Evolutionary conservation across 2,888 invertebrate species (phyloP).

Genomic region (Pseudanteris insignis): DNA sequence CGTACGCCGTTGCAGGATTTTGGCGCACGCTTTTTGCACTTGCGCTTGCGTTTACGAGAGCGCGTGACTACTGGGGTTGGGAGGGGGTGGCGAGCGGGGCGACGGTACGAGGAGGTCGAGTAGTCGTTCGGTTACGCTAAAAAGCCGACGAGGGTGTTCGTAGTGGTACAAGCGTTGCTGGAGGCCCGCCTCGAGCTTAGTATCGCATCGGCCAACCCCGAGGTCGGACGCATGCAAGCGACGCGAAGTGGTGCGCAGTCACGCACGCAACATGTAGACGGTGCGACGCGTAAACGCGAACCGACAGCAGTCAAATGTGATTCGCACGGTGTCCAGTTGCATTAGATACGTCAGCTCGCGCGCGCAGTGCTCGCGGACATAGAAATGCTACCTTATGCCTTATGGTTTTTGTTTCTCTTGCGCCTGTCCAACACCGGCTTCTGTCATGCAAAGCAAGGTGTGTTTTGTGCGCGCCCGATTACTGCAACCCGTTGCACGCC

Average conservation of each 20-base stretch:
- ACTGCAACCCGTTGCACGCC: no score
- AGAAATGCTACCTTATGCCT: slow-evolving; percentile 49
- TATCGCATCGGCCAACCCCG: slow-evolving; percentile 55
- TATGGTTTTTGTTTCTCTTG: slow-evolving; percentile 55
- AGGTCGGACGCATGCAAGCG: slow-evolving; percentile 48
- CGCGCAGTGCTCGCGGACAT: slow-evolving; percentile 28
- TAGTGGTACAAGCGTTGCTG: slow-evolving; percentile 42
- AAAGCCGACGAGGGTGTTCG: slow-evolving; percentile 43
- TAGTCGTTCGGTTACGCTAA: no score
- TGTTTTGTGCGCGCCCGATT: slow-evolving; percentile 34
- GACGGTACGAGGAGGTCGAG: slow-evolving; percentile 34
- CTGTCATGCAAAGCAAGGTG: slow-evolving; percentile 58
- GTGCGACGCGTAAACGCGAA: slow-evolving; percentile 17
- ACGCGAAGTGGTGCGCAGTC: slow-evolving; percentile 37
- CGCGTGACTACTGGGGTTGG: neutral
- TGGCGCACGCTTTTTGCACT: no score
- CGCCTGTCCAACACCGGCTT: slow-evolving; percentile 51
- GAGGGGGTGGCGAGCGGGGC: neutral
- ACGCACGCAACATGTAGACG: slow-evolving; percentile 50
- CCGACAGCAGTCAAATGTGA: slow-evolving; percentile 27
- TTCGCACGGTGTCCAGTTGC: slow-evolving; percentile 1
- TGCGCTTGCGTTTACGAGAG: slow-evolving; percentile 24
- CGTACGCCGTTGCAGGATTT: slow-evolving; percentile 30
- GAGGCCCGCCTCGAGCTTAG: slow-evolving; percentile 47
- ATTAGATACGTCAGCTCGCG: slow-evolving; percentile 3